phyloP scores from a whole-genome alignment of 2,888 invertebrate species.

The Luperina testacea region DNA sequence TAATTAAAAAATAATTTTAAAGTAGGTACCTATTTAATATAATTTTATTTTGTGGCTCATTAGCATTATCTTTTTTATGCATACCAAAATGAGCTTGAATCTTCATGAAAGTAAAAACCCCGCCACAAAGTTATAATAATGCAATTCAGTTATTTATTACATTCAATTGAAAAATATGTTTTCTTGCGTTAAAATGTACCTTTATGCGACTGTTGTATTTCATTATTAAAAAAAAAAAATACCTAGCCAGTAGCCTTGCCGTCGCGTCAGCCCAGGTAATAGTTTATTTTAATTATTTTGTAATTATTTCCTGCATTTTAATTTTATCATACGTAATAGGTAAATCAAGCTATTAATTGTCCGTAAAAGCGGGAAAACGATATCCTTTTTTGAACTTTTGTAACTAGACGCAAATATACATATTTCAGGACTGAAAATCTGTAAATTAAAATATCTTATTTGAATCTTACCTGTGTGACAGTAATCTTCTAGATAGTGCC shows the following conservation, averaged over 20 bases:
- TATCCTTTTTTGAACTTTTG: constrained; percentile 4
- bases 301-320: neutral
- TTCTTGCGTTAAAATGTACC: neutral
- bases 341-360: neutral
- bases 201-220: too few species aligned
- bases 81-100: neutral
- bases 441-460: constrained; percentile 11
- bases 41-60: neutral
- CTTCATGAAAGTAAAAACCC: neutral
- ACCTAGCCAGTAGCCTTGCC: neutral
- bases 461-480: constrained; percentile 91
- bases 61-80: neutral
- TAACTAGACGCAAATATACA: neutral
- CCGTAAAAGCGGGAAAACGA: neutral
- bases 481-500: constrained; percentile 92
- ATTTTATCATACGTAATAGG: neutral
- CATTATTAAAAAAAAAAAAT: neutral
- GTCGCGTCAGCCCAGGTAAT: constrained; percentile 14
- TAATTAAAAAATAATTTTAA: neutral
- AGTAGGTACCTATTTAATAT: neutral
- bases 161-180: too few species aligned
- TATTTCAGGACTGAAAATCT: neutral
- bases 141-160: too few species aligned
- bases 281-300: neutral
- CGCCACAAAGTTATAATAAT: neutral